A percentile compares a stretch with the other conserved stretches of the same genome.
Conservation (phyloP, 2,113 vertebrate genomes). For the Trinectes maculatus region DNA sequence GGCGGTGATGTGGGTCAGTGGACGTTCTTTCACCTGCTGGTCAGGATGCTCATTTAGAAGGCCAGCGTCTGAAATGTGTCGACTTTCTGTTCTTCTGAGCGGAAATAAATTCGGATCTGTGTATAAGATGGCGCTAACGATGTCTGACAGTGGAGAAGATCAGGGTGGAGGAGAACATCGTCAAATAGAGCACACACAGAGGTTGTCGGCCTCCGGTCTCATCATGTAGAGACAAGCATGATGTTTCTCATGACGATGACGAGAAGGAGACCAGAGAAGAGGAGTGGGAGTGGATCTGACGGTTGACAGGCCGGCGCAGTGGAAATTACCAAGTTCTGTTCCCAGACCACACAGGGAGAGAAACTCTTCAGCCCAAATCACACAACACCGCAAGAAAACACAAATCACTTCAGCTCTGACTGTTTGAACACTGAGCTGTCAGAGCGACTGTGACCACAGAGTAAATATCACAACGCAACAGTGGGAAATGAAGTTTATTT, state of each 20-base stretch:
- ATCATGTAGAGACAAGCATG: neutral
- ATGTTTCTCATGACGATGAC: no score
- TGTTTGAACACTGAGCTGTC: slow-evolving; percentile 2
- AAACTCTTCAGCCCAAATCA: neutral
- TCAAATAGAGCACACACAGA: neutral
- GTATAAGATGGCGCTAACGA: neutral
- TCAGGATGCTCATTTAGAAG: neutral
- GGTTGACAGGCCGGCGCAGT: neutral
- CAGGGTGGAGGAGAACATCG: neutral
- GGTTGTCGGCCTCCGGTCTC: neutral
- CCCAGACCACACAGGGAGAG: slow-evolving; percentile 5
- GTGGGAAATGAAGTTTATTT: no score
- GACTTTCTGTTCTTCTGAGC: neutral
- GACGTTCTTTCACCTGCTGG: neutral
- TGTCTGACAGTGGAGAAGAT: neutral
- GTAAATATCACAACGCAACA: no score
- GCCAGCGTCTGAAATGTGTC: neutral
- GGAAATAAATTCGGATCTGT: neutral
- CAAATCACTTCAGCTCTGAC: no score
- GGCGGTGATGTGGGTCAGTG: slow-evolving; percentile 3
- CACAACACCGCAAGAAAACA: neutral
- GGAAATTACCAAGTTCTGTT: slow-evolving; percentile 7
- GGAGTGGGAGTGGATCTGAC: neutral
- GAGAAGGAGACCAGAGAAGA: neutral
- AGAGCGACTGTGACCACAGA: neutral